Evolutionary conservation across 2,888 invertebrate genomes (phyloP), one percentile per base, ranked within the genome.

Genomic region (Galerucella calmariensis): DNA sequence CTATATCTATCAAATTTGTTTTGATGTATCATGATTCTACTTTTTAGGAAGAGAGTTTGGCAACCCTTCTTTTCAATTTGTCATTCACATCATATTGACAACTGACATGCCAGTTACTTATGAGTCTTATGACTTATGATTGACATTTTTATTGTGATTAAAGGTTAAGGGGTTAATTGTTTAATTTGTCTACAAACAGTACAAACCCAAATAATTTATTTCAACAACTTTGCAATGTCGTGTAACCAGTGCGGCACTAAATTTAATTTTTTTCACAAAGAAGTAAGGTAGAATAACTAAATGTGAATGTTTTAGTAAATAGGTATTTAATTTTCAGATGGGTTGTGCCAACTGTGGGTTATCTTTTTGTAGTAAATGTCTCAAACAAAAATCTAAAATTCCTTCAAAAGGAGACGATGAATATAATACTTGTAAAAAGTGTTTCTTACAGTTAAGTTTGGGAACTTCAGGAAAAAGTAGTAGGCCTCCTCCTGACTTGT

Each of bases 291-390:
- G 62, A 66, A 27, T 24, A 67, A n/a, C 41, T 65, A 1, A n/a
- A 58, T 20, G 16, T 11, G 58, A 24, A 53, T 14, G 35, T 67
- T 14, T 16, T n/a, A n/a, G 5, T 65, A 24, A 5, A 56, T 46
- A 41, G n/a, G 53, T 35, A 35, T 48, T 56, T 27, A 53, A 41
- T 81, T 90, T 90, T 79, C 88, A 96, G 95, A 90, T 91, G 88
- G 95, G 94, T 24, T 97, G 96, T 85, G 93, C 94, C 59, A 91
- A 91, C 82, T 97, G 96, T 88, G 95, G 95, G 46, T 93, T 93
- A 87, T 93, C 95, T 65, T 95, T 92, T 87, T 97, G 96, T 86
- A 91, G 90, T 75, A 95, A 94, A 86, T 97, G 96, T 86, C 88
- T 96, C 66, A 91, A 92, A 80, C 90, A 94, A 81, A 93, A 93